Conservation (phyloP, 2,888 invertebrate species). For the Mayetiola destructor region DNA sequence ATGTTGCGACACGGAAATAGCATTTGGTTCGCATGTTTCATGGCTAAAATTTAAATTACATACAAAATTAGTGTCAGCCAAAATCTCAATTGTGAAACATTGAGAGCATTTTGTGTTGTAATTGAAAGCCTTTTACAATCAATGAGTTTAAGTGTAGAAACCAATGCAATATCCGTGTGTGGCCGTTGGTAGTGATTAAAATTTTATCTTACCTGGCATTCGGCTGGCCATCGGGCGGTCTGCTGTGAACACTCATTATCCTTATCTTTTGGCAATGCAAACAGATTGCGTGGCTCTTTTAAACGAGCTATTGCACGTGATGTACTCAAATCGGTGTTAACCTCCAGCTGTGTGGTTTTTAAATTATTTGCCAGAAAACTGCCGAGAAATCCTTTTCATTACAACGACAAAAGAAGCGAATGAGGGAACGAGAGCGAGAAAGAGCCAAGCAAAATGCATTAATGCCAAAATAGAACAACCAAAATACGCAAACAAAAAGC, state of each 20-base stretch:
- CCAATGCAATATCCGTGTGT: background rate
- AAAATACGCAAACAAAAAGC: no score
- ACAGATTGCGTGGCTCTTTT: slow-evolving; percentile 55
- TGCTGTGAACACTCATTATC: slow-evolving; percentile 55
- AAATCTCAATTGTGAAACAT: slow-evolving; percentile 5
- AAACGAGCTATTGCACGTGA: slow-evolving; percentile 48
- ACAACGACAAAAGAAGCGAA: background rate
- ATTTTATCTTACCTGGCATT: slow-evolving; percentile 58
- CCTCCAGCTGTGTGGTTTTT: slow-evolving; percentile 54
- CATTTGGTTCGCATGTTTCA: background rate
- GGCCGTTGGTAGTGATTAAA: background rate
- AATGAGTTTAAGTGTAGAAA: background rate
- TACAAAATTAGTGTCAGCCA: background rate
- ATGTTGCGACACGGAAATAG: background rate
- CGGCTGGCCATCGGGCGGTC: slow-evolving; percentile 74
- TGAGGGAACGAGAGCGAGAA: background rate
- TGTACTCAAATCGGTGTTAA: slow-evolving; percentile 50
- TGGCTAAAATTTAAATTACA: background rate
- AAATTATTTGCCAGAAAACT: slow-evolving; percentile 36
- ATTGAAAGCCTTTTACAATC: no score
- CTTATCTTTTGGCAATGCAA: slow-evolving; percentile 50
- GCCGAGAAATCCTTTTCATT: slow-evolving; percentile 29
- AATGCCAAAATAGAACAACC: no score
- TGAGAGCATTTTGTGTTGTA: no score
- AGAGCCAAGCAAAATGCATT: no score